These are phyloP conservation scores for Sarcophilus harrisii DNA, from an alignment of 2,797 vertebrate genomes.

Conservation along the genomic window DNA sequence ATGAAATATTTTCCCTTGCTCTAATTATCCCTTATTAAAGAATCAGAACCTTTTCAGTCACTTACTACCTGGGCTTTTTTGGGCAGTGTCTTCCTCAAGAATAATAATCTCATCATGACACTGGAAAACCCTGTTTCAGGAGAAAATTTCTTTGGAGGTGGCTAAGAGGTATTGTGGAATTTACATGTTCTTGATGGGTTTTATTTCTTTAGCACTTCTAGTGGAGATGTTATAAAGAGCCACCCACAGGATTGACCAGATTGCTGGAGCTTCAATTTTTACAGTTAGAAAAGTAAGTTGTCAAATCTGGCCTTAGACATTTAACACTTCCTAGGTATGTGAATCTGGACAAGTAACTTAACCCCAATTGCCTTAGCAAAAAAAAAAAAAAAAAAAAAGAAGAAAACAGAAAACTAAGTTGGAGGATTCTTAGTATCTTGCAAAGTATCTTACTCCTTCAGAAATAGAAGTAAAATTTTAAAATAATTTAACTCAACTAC, in stretches of 20 bases:
- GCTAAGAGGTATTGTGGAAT: background rate
- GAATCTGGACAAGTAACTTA: too few relatives aligned
- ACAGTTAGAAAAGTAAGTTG: background rate
- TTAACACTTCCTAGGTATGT: too few relatives aligned
- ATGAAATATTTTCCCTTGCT: constrained; percentile 46
- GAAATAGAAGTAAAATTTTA: constrained; percentile 10
- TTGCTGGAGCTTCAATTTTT: background rate
- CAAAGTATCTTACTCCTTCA: background rate
- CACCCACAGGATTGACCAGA: background rate
- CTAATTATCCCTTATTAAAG: constrained; percentile 26
- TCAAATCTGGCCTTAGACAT: too few relatives aligned
- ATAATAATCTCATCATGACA: background rate
- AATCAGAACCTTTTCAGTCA: background rate
- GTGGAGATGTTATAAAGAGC: background rate
- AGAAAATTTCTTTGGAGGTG: background rate
- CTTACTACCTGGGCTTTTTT: constrained; percentile 34
- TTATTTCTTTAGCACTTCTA: background rate
- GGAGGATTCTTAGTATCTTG: background rate
- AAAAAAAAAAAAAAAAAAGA: too few relatives aligned
- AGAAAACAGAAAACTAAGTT: background rate
- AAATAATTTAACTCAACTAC: constrained; percentile 11
- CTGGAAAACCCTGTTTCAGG: background rate
- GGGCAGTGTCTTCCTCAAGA: constrained; percentile 14
- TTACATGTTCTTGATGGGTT: background rate
- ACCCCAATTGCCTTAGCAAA: too few relatives aligned